phyloP scores from a whole-genome alignment of 2,888 invertebrate genomes.

The Labia minor region DNA sequence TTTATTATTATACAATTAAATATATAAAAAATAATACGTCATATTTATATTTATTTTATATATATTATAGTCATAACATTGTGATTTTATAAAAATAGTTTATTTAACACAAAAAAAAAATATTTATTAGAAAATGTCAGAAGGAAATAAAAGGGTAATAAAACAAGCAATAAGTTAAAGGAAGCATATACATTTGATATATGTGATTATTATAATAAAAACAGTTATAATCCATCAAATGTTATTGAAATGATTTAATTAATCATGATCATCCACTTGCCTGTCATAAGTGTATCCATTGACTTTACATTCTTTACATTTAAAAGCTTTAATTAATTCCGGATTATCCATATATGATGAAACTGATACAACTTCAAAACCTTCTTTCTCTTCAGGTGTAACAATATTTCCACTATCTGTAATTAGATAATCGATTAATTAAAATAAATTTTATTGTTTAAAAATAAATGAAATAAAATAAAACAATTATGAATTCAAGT shows the following conservation, averaged over 20 bases:
- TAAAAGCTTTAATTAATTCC: conserved; percentile 74
- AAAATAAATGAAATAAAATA: background rate
- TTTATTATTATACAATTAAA: too few species aligned
- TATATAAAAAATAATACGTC: too few species aligned
- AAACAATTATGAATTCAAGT: background rate
- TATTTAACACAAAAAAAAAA: too few species aligned
- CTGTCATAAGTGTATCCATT: conserved; percentile 77
- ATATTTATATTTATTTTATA: too few species aligned
- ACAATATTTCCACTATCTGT: conserved; percentile 23
- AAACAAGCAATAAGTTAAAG: background rate
- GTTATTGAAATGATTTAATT: too few species aligned
- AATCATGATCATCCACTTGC: conserved; percentile 34
- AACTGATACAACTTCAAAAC: conserved; percentile 68
- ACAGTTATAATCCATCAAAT: too few species aligned
- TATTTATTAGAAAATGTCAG: too few species aligned
- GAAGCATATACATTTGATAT: background rate
- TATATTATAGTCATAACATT: too few species aligned
- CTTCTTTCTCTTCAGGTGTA: conserved; percentile 48
- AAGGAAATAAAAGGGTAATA: too few species aligned
- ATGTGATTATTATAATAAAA: background rate
- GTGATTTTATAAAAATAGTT: too few species aligned
- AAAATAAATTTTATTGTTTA: too few species aligned
- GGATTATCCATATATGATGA: conserved; percentile 71
- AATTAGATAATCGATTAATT: conserved; percentile 17
- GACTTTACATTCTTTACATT: conserved; percentile 84